These are phyloP conservation scores for Actinia tenebrosa DNA, from an alignment of 64 coral and sea anemone species.

Conservation along the genomic window DNA sequence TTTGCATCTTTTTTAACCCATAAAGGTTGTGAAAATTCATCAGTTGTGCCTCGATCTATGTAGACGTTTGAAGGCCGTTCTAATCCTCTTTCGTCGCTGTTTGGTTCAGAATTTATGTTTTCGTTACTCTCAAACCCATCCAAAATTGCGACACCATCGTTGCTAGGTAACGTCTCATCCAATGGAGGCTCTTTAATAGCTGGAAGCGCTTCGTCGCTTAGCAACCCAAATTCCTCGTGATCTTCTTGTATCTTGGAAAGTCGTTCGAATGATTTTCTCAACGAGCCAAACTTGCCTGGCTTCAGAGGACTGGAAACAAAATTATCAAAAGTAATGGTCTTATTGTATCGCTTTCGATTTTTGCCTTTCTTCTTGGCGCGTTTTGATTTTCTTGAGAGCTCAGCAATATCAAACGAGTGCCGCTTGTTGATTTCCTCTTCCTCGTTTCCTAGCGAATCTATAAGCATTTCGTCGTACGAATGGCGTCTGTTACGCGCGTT, in stretches of 20 bases:
- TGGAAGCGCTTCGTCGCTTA: slow-evolving; percentile 24
- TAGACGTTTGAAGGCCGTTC: neutral
- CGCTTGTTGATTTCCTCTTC: slow-evolving; percentile 45
- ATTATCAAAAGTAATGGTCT: slow-evolving; percentile 71
- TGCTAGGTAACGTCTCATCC: neutral
- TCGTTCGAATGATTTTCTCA: slow-evolving; percentile 66
- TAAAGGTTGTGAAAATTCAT: neutral
- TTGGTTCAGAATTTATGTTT: neutral
- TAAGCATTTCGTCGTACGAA: neutral
- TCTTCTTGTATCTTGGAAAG: slow-evolving; percentile 84
- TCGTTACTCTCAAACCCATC: slow-evolving; percentile 1
- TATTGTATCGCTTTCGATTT: slow-evolving; percentile 32
- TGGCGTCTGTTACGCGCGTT: neutral
- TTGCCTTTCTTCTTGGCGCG: slow-evolving; percentile 16
- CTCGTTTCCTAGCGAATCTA: neutral
- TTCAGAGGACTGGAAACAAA: slow-evolving; percentile 68
- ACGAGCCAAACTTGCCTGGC: slow-evolving; percentile 78
- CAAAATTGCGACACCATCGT: neutral
- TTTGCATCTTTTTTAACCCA: neutral
- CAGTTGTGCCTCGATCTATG: neutral
- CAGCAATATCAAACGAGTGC: slow-evolving; percentile 83
- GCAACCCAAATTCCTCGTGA: slow-evolving; percentile 53
- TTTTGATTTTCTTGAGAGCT: slow-evolving; percentile 46
- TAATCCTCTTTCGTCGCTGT: neutral
- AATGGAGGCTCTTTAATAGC: neutral